phyloP scores from a whole-genome alignment of 2,797 vertebrate species.

The Hipposideros larvatus region DNA sequence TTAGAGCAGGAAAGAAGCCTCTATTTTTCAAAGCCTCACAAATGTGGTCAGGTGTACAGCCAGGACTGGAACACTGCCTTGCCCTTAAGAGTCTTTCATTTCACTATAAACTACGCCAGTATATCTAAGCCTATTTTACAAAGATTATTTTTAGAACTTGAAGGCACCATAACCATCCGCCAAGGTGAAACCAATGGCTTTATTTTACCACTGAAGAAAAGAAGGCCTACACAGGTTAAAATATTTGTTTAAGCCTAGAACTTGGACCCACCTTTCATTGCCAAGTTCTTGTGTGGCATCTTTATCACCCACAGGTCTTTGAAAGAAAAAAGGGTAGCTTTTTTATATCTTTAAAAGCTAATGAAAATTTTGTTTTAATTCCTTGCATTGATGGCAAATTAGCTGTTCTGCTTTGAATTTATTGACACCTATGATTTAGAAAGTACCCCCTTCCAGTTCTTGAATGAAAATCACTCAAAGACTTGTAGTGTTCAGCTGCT shows the following conservation, averaged over 20 bases:
- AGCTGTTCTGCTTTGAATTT: background rate
- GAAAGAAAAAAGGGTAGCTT: background rate
- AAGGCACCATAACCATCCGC: background rate
- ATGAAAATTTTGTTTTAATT: background rate
- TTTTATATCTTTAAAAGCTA: background rate
- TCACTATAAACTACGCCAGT: background rate
- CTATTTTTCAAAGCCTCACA: slow-evolving; percentile 9
- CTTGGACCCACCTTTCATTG: background rate
- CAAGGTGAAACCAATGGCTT: background rate
- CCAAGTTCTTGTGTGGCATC: background rate
- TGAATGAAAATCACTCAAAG: background rate
- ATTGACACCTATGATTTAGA: background rate
- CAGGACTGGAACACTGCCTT: background rate
- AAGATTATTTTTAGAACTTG: background rate
- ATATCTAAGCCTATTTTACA: background rate
- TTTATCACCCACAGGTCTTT: background rate
- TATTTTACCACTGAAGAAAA: background rate
- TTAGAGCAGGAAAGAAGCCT: background rate
- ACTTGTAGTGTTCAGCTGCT: background rate
- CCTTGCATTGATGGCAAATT: background rate
- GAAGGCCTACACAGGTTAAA: background rate
- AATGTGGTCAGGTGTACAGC: background rate
- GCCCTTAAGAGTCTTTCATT: background rate
- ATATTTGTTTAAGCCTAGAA: background rate
- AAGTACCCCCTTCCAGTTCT: background rate